These are phyloP conservation scores for Crotalus tigris DNA, from an alignment of 2,113 vertebrate species.

Conservation along the genomic window DNA sequence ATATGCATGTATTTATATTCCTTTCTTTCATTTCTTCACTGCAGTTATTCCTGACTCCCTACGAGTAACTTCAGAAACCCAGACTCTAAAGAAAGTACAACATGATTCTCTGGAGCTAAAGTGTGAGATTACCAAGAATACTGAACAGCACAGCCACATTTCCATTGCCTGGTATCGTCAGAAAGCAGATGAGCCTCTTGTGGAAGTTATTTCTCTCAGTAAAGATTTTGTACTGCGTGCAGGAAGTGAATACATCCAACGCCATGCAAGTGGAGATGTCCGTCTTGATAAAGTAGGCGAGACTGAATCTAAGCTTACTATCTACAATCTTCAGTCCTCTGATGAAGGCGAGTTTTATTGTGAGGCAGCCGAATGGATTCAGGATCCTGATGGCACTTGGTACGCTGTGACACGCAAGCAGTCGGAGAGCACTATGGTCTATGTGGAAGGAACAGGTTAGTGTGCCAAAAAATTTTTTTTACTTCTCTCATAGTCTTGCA, in stretches of 20 bases:
- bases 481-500: neutral
- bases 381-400: constrained; percentile 89
- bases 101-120: constrained; percentile 86
- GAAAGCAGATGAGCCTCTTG: constrained; percentile 71
- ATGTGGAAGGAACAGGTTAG: constrained; percentile 89
- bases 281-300: constrained; percentile 88
- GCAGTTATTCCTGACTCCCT: constrained; percentile 92
- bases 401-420: constrained; percentile 93
- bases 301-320: constrained; percentile 84
- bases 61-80: constrained; percentile 73
- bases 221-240: constrained; percentile 87
- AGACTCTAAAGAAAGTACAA: constrained; percentile 90
- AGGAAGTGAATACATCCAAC: constrained; percentile 80
- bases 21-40: constrained; percentile 10
- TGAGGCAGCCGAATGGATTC: constrained; percentile 93
- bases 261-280: constrained; percentile 87
- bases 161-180: constrained; percentile 89
- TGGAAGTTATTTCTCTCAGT: constrained; percentile 87
- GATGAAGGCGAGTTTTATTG: constrained; percentile 96
- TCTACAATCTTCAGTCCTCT: constrained; percentile 88
- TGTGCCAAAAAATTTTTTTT: constrained; percentile 31
- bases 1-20: neutral
- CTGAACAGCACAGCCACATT: constrained; percentile 86
- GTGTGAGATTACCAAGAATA: constrained; percentile 86
- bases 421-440: constrained; percentile 85